Base-by-base conservation (phyloP, 2,113 vertebrate genomes). In the Chunga burmeisteri region DNA sequence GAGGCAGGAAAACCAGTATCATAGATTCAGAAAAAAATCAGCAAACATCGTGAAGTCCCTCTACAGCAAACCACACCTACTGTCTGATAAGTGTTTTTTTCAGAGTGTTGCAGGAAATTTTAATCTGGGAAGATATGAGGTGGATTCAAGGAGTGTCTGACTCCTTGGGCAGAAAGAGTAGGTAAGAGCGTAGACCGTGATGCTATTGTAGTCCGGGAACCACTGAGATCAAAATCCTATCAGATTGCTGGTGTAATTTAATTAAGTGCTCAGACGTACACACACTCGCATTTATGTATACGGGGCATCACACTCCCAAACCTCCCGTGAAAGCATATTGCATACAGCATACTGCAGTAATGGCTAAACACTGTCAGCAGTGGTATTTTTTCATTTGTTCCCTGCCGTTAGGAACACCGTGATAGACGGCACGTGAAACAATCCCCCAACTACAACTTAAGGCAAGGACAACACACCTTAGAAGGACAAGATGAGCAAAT, bases 311-410 rank as follows among this genome's bases (percentile, higher is more conserved):
- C 55, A 63, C 5, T 13, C 23, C 34, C 30, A 85, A 72, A 52
- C 21, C 14, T 75, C 23, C 23, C 2, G 3, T 13, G 56, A 84
- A 91, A 93, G n/a, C 11, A 10, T 14, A 47, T 79, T 67, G 62
- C 16, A 21, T 47, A 89, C 63, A 38, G 75, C 0, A 0, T 36
- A 65, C 22, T 49, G 38, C 34, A 80, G 10, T n/a, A 82, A 72
- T 17, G 20, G 25, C 18, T 56, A 62, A 87, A 65, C 32, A 7
- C 27, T 65, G 38, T 34, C 0, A 0, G 40, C 49, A 10, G 9
- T 6, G 44, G 29, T 47, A 50, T 38, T 88, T 88, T 93, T 74
- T 38, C n/a, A 50, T 91, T 50, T 59, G 21, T 36, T 84, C 58
- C 34, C 36, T 68, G 34, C 7, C 9, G 3, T 46, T n/a, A 53